phyloP scores from a whole-genome alignment of 2,797 vertebrate genomes.

The Rhinogobio ventralis region DNA sequence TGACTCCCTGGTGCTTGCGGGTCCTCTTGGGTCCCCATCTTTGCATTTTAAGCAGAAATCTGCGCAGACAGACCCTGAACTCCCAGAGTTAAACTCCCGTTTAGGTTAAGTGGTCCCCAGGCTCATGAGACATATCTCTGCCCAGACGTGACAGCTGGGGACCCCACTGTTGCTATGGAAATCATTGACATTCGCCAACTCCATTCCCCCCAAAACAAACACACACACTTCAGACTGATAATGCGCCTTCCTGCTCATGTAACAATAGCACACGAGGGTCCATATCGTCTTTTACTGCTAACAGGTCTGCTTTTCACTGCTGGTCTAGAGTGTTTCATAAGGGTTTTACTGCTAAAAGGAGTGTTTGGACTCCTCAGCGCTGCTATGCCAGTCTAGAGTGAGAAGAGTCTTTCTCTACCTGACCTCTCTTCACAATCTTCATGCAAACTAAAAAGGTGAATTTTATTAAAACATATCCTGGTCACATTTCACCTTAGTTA shows the following conservation, averaged over 20 bases:
- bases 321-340: constrained; percentile 69
- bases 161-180: constrained; percentile 84
- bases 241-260: constrained; percentile 41
- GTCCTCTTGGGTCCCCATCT: constrained; percentile 72
- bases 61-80: constrained; percentile 81
- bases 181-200: constrained; percentile 62
- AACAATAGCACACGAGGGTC: constrained; percentile 15
- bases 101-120: constrained; percentile 85
- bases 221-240: constrained; percentile 45
- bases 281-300: constrained; percentile 60
- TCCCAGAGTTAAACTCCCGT: constrained; percentile 82
- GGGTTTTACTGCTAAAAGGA: constrained; percentile 70
- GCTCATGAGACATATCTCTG: constrained; percentile 82
- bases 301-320: constrained; percentile 75
- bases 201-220: constrained; percentile 35
- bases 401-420: background rate
- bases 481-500: background rate
- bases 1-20: constrained; percentile 76
- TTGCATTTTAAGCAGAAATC: constrained; percentile 84
- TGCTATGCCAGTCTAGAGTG: too few species aligned
- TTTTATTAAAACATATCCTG: background rate
- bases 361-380: constrained; percentile 56
- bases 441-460: background rate
- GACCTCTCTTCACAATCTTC: background rate
- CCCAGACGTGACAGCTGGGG: constrained; percentile 85